These are phyloP conservation scores for Eutolmus rufibarbis DNA, from an alignment of 2,888 invertebrate genomes.

Conservation along the genomic window DNA sequence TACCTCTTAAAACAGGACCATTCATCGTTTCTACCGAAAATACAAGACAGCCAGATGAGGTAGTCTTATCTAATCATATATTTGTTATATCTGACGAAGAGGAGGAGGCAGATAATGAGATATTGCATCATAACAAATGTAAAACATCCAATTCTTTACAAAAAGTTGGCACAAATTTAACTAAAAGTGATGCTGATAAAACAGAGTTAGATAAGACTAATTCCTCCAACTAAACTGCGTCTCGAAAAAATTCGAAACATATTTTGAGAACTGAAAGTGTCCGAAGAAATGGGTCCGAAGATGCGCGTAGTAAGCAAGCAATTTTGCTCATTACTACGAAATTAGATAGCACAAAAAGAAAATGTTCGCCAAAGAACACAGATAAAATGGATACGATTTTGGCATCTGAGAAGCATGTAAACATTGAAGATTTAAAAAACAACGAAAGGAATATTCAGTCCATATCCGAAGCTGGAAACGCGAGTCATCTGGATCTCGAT, in stretches of 20 bases:
- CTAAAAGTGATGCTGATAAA: not conserved
- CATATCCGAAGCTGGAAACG: not conserved
- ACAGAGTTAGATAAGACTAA: too few relatives aligned
- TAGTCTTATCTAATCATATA: too few relatives aligned
- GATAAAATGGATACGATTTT: not conserved
- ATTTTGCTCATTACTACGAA: not conserved
- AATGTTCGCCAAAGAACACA: not conserved
- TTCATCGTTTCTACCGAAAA: not conserved
- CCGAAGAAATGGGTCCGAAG: not conserved
- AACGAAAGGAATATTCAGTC: not conserved
- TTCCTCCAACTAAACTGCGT: not conserved
- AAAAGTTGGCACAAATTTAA: not conserved
- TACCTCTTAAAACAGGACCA: not conserved
- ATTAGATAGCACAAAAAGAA: not conserved
- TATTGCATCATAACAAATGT: not conserved
- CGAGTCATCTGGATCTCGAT: not conserved
- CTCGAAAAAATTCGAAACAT: not conserved
- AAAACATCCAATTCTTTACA: too few relatives aligned
- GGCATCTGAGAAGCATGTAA: not conserved
- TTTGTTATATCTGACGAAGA: not conserved
- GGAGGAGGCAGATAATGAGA: not conserved
- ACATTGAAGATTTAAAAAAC: not conserved
- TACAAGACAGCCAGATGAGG: not conserved
- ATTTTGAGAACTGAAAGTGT: not conserved
- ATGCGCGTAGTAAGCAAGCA: not conserved